Base-by-base conservation (phyloP, 2,888 invertebrate genomes). In the Pristionchus entomophagus region DNA sequence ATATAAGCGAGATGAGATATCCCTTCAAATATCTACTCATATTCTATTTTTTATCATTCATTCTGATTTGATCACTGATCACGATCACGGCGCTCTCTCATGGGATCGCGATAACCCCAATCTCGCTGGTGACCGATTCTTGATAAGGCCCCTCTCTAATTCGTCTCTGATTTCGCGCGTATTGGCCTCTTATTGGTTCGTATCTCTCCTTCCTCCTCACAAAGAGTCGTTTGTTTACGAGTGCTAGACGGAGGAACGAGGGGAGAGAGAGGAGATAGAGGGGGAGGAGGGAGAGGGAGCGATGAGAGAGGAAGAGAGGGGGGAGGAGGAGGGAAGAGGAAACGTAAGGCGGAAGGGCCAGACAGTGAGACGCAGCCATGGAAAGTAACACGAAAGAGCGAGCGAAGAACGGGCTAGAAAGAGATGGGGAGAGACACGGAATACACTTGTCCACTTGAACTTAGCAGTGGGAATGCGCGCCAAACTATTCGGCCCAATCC, bases 191-290 rank as follows among this genome's bases (percentile, higher is more conserved):
- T n/a, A 1, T 69, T 41, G 38, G 69, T 32, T 65, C 56, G 56
- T n/a, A n/a, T n/a, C n/a, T n/a, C 45, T 45, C 45, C 32, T 26
- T 29, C 14, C 26, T 62, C 32, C 62, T 17, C 69, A 69, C 69
- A 69, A 69, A 69, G 69, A n/a, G 69, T 38, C 69, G 69, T 69
- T 69, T 69, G 69, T 69, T 69, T 69, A 69, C 69, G 69, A 69
- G 38, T 62, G 62, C 62, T 32, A 56, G 65, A 73, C 26, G 49
- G 77, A 77, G 29, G 29, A 29, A 45, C 4, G 41, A 62, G 32
- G 38, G 51, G 80, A 59, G 62, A 41, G 41, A 38, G 35, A 73
- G 32, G 84, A 65, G 59, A 26, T 17, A 45, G 69, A 69, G 49
- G n/a, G 65, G 45, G 69, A n/a, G 59, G 26, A 69, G 32, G 41